Evolutionary conservation across 2,888 invertebrate genomes (phyloP), one percentile per base, ranked within the genome.

Genomic region (Melieria picta): DNA sequence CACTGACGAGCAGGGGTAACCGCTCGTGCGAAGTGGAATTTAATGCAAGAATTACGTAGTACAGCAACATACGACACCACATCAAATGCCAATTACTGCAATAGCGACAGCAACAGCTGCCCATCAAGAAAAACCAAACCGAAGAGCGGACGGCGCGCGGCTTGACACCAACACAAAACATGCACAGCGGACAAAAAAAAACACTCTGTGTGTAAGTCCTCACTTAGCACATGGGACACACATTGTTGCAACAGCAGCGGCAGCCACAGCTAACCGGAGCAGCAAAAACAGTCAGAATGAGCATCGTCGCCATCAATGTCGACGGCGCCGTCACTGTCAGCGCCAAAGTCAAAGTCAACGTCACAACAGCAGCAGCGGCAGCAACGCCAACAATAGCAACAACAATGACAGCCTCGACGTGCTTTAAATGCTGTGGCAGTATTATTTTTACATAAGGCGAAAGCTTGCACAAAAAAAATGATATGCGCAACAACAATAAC

Each of bases 371-470:
- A 7, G 30, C 30, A 7, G n/a, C 56, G 58, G 50, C 50, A 7
- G 43, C 16, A 64, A 50, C 11, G 55, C 43, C 45, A n/a, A 65
- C n/a, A 61, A 67, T 61, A 67, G 52, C 67, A 16, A 61, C 60
- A 52, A 61, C 60, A 52, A 61, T 67, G 60, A 61, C 52, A 52
- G 43, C 7, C 5, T 60, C 60, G 61, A 50, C 60, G 61, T 67
- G 60, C 67, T 67, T 67, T 58, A 60, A 67, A 67, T 61, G 67
- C 13, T 61, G 60, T 46, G 60, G 50, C 43, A 61, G 60, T 50
- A 67, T 67, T 67, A 67, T 52, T 67, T 67, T 61, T 58, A 46
- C 47, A 10, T 10, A 45, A 16, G 9, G 47, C 13, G 48, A 60
- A 30, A 30, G 30, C 30, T 30, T 30, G 30, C 30, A 2, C 30